Evolutionary conservation across 2,888 invertebrate species (phyloP).

Genomic region (Leucozona laternaria): DNA sequence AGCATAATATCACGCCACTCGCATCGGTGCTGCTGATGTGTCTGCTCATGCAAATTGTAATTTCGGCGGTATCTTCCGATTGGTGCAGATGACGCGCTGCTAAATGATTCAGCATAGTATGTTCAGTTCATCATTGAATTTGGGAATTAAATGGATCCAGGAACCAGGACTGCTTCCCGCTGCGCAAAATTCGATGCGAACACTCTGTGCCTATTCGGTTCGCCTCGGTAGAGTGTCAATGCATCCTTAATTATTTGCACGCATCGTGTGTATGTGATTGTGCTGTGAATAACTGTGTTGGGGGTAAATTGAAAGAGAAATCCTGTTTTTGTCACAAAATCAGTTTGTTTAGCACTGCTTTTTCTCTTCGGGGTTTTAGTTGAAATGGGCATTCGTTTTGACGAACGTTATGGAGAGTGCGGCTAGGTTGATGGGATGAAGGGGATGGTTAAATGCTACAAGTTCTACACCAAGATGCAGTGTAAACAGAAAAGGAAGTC

Average conservation of each 20-base stretch:
- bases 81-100: constrained; percentile 63
- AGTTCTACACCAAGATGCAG: constrained; percentile 47
- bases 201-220: background rate
- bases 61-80: constrained; percentile 53
- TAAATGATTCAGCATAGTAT: constrained; percentile 65
- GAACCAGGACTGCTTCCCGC: background rate
- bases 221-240: constrained; percentile 28
- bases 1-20: constrained; percentile 55
- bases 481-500: constrained; percentile 65
- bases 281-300: constrained; percentile 16
- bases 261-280: constrained; percentile 33
- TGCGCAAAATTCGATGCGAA: constrained; percentile 17
- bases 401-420: constrained; percentile 31
- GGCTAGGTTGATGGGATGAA: background rate
- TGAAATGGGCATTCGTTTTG: constrained; percentile 56
- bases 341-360: constrained; percentile 72
- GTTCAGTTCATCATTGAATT: constrained; percentile 50
- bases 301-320: constrained; percentile 63
- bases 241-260: constrained; percentile 67
- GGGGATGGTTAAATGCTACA: constrained; percentile 1
- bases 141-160: constrained; percentile 3
- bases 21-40: constrained; percentile 59
- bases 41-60: constrained; percentile 71
- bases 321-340: constrained; percentile 74
- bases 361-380: constrained; percentile 24